These are phyloP conservation scores for Coptodon bakossiorum DNA, from an alignment of 2,113 vertebrate genomes.

Conservation along the genomic window DNA sequence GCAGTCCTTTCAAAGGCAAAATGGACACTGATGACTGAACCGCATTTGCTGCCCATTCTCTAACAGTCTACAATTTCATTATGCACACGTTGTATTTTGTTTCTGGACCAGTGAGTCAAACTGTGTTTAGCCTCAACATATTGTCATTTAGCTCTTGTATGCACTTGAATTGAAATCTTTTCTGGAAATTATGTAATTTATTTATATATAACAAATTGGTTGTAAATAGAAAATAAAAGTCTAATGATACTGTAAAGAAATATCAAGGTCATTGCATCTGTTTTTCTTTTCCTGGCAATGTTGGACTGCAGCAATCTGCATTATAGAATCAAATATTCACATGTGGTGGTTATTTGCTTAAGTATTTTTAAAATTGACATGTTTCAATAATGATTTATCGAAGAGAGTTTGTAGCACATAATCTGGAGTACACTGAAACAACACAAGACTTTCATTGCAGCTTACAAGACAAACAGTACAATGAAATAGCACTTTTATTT, in stretches of 20 bases:
- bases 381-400: neutral
- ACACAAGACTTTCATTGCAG: neutral
- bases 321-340: neutral
- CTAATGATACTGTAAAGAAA: neutral
- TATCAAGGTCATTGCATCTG: neutral
- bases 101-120: constrained; percentile 14
- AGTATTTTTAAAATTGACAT: neutral
- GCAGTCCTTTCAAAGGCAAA: neutral
- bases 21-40: neutral
- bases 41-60: neutral
- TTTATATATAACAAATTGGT: constrained; percentile 98
- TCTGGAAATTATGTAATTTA: constrained; percentile 92
- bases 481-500: neutral
- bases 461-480: neutral
- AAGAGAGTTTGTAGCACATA: neutral
- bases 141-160: constrained; percentile 79
- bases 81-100: constrained; percentile 63
- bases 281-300: neutral
- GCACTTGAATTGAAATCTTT: constrained; percentile 84
- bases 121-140: constrained; percentile 71
- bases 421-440: neutral
- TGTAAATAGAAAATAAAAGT: constrained; percentile 91
- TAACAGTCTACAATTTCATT: constrained; percentile 25
- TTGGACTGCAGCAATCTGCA: neutral
- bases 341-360: neutral